phyloP scores from a whole-genome alignment of 30 jellyfish, hydroid and myxozoan species.

The Hydra vulgaris region DNA sequence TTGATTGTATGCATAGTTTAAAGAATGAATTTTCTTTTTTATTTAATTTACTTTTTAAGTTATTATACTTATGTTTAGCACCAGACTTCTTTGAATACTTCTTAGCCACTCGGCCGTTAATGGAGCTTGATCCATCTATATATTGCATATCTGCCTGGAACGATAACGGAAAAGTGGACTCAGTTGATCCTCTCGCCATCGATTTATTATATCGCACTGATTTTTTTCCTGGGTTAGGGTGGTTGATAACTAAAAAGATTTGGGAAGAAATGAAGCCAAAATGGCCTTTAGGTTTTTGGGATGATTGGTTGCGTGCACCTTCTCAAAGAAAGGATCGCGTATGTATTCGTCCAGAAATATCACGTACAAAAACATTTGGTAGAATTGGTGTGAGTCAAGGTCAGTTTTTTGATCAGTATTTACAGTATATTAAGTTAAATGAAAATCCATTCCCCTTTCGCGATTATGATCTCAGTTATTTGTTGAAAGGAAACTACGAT shows the following conservation, averaged over 20 bases:
- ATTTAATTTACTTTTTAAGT: too few relatives aligned
- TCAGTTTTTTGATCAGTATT: conserved; percentile 84
- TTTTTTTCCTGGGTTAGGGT: conserved; percentile 98
- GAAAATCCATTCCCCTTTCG: conserved; percentile 50
- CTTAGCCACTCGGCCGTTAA: conserved; percentile 85
- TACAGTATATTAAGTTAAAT: conserved; percentile 60
- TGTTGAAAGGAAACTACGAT: conserved; percentile 67
- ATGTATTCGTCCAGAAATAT: conserved; percentile 88
- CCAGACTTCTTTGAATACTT: conserved; percentile 93
- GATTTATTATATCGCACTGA: conserved; percentile 71
- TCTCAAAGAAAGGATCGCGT: conserved; percentile 73
- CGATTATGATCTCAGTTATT: conserved; percentile 46
- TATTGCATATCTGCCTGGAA: conserved; percentile 98
- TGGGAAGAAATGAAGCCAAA: conserved; percentile 85
- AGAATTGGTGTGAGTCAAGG: conserved; percentile 96
- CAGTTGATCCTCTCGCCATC: conserved; percentile 39
- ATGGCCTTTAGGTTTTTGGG: conserved; percentile 99
- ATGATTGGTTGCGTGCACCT: conserved; percentile 97
- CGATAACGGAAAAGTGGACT: conserved; percentile 90
- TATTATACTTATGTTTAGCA: conserved; percentile 35
- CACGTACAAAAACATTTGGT: conserved; percentile 96
- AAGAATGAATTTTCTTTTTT: too few relatives aligned
- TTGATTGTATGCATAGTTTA: too few relatives aligned
- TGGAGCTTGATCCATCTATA: conserved; percentile 70
- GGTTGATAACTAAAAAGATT: conserved; percentile 72